These are phyloP conservation scores for Saguinus imperator DNA, from an alignment of 2,113 vertebrate genomes.

Conservation along the genomic window DNA sequence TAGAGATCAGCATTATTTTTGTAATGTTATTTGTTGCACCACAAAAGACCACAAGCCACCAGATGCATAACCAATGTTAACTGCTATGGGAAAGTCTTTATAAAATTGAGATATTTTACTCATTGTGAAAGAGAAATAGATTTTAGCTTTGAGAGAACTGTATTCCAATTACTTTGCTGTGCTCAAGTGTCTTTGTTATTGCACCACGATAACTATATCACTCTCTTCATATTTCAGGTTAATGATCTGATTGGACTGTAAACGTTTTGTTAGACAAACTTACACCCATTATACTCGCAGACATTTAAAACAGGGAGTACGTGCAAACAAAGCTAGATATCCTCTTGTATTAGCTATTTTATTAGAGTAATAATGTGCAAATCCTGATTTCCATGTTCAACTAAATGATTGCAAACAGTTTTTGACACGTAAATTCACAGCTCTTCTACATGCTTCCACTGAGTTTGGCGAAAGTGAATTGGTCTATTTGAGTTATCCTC, in stretches of 20 bases:
- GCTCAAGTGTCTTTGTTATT: slow-evolving; percentile 62
- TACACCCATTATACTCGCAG: slow-evolving; percentile 33
- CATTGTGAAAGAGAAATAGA: slow-evolving; percentile 50
- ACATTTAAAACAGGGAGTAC: slow-evolving; percentile 62
- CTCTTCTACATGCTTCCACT: slow-evolving; percentile 83
- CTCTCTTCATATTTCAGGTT: slow-evolving; percentile 68
- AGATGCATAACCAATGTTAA: not conserved
- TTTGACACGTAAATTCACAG: slow-evolving; percentile 89
- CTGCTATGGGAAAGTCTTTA: not conserved
- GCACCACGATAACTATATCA: slow-evolving; percentile 15
- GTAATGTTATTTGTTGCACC: not conserved
- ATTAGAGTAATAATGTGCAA: slow-evolving; percentile 82
- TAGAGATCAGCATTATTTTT: not conserved
- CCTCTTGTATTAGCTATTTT: slow-evolving; percentile 74
- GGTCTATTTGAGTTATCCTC: slow-evolving; percentile 92
- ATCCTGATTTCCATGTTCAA: slow-evolving; percentile 82
- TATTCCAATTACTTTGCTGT: slow-evolving; percentile 34
- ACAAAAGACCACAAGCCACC: not conserved
- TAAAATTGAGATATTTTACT: slow-evolving; percentile 47
- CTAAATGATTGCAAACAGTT: slow-evolving; percentile 89
- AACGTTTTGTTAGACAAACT: slow-evolving; percentile 73
- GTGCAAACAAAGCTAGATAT: slow-evolving; percentile 66
- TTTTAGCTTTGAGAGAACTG: slow-evolving; percentile 53
- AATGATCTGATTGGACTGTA: slow-evolving; percentile 72
- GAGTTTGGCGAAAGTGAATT: slow-evolving; percentile 88